phyloP scores from a whole-genome alignment of 2,888 invertebrate genomes.

The Phalangium opilio region DNA sequence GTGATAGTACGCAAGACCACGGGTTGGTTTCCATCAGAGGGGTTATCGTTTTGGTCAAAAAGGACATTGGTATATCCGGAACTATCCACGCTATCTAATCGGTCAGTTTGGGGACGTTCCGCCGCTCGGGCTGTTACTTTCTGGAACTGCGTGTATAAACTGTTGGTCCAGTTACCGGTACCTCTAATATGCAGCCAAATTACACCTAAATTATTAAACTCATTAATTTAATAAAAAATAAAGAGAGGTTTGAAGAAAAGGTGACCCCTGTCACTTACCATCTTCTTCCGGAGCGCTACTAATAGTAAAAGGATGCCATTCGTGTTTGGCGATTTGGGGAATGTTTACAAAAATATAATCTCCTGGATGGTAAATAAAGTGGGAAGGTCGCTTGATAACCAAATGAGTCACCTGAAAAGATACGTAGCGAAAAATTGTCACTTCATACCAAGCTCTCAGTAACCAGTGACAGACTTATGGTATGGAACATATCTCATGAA shows the following conservation, averaged over 20 bases:
- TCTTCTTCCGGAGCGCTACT: constrained; percentile 89
- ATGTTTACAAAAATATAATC: constrained; percentile 89
- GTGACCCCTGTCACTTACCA: constrained; percentile 42
- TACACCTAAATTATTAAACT: constrained; percentile 43
- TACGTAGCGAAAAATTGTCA: not conserved
- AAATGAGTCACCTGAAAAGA: constrained; percentile 50
- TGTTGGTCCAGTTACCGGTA: constrained; percentile 87
- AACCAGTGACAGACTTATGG: too few relatives aligned
- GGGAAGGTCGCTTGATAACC: constrained; percentile 67
- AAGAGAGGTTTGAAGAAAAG: not conserved
- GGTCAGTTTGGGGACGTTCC: too few relatives aligned
- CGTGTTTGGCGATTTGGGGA: constrained; percentile 75
- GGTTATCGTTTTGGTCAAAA: too few relatives aligned
- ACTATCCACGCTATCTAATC: too few relatives aligned
- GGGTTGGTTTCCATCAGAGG: too few relatives aligned
- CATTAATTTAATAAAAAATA: constrained; percentile 1
- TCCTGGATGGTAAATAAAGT: constrained; percentile 77
- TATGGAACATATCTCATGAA: too few relatives aligned
- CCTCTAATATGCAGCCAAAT: constrained; percentile 86
- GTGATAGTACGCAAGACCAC: too few relatives aligned
- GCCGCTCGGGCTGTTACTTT: constrained; percentile 22
- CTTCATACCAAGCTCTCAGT: too few relatives aligned
- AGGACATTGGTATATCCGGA: too few relatives aligned
- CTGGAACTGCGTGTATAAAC: constrained; percentile 70
- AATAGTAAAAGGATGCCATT: constrained; percentile 95